Base-by-base conservation (phyloP, 2,797 vertebrate species). In the Rhyacichthys aspro region DNA sequence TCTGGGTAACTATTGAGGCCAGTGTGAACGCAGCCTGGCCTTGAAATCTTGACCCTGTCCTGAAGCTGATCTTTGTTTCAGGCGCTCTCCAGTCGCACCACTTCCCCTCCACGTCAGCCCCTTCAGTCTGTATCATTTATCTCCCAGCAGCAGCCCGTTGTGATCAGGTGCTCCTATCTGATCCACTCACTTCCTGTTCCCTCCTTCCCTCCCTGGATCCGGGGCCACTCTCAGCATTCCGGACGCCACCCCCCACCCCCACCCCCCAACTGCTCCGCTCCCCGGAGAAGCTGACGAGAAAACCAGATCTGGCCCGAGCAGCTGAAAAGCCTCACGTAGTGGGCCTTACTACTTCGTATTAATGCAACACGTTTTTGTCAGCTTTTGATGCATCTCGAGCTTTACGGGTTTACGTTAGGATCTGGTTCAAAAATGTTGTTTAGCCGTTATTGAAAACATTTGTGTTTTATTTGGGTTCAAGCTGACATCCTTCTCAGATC, bases 231-330 rank as follows among this genome's bases (percentile, higher is more conserved):
- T 32, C 47, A 17, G 59, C 59, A 65, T 74, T 70, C 79, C 72
- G 55, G 79, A 86, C 34, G 23, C 79, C 66, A n/a, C n/a, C n/a
- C n/a, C n/a, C n/a, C n/a, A n/a, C n/a, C 55, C 66, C 73, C 76
- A n/a, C 55, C 66, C 73, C 76, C 65, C 17, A 9, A 7, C 11
- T 9, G 7, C 9, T 11, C 73, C 10, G 52, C 73, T 86, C 77
- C 58, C 80, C 53, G 56, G 71, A 80, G 76, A 58, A 52, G 58
- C 78, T 83, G 83, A 86, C 41, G 68, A 81, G 70, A 63, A 83
- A 61, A 76, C 78, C 84, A 84, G 81, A 87, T 72, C 72, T 61
- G 77, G 66, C 63, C 52, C 7, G 32, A 71, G 63, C 72, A 73
- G 73, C 76, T 79, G 69, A 71, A 72, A n/a, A 53, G 66, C 50